Conservation (phyloP, 1,140 invertebrate species). For the Micrasema longulum region DNA sequence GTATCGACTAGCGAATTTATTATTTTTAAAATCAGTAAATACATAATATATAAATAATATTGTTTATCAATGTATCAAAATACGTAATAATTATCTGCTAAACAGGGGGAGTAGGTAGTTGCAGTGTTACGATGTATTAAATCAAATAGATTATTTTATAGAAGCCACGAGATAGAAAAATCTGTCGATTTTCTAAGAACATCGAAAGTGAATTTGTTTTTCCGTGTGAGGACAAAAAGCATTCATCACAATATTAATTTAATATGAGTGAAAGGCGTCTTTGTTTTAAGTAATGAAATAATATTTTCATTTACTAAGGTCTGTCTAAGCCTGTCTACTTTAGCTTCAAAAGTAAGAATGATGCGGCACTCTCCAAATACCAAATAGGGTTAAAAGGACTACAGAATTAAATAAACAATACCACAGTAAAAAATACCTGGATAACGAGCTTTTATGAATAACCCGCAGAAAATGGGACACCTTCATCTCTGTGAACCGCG, state of each 20-base stretch:
- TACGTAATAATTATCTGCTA: too few species aligned
- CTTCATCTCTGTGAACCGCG: slow-evolving; percentile 6
- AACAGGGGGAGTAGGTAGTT: too few species aligned
- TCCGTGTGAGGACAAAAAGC: too few species aligned
- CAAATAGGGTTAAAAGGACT: slow-evolving; percentile 23
- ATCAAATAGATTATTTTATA: too few species aligned
- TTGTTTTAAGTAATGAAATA: slow-evolving; percentile 1
- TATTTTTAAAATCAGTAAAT: too few species aligned
- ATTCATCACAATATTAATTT: slow-evolving; percentile 1
- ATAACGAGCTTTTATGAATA: slow-evolving; percentile 46
- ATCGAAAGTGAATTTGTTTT: too few species aligned
- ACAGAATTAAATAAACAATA: slow-evolving; percentile 43
- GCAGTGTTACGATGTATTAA: too few species aligned
- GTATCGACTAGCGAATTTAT: too few species aligned
- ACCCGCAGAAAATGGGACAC: slow-evolving; percentile 37
- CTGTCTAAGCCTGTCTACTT: slow-evolving; percentile 13
- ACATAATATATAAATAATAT: too few species aligned
- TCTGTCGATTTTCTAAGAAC: too few species aligned
- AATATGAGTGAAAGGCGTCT: slow-evolving; percentile 19
- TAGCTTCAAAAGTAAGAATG: slow-evolving; percentile 27
- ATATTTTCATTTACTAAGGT: slow-evolving; percentile 22
- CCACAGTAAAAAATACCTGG: slow-evolving; percentile 43
- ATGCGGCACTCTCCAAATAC: slow-evolving; percentile 21
- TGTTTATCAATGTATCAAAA: too few species aligned
- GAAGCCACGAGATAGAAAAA: too few species aligned